A percentile compares a stretch with the other conserved stretches of the same genome.
phyloP scores from a whole-genome alignment of 1,140 invertebrate genomes.

The Aphaenogaster floridana region DNA sequence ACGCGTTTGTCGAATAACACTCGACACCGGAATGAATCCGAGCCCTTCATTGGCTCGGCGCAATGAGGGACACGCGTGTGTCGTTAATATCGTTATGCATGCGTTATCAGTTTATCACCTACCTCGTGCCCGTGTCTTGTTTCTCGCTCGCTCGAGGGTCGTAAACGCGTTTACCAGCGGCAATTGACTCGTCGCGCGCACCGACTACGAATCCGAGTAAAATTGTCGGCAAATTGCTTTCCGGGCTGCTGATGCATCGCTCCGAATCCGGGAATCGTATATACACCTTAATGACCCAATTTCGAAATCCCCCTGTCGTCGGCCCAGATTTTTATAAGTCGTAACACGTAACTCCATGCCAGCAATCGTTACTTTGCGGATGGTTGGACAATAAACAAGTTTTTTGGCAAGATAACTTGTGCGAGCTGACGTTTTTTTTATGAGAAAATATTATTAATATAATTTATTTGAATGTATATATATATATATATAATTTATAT shows the following conservation, averaged over 20 bases:
- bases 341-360: not conserved
- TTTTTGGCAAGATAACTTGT: not conserved
- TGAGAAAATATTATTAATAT: not conserved
- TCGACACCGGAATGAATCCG: conserved; percentile 37
- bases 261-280: conserved; percentile 6
- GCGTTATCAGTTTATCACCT: conserved; percentile 72
- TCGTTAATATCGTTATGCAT: conserved; percentile 52
- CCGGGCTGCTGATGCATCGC: conserved; percentile 25
- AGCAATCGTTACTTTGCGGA: not conserved
- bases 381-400: not conserved
- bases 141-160: conserved; percentile 33
- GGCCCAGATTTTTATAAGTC: conserved; percentile 13
- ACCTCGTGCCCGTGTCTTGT: conserved; percentile 38
- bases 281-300: conserved; percentile 30
- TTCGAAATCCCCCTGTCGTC: not conserved
- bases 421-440: not conserved
- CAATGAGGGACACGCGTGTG: conserved; percentile 52
- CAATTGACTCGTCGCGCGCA: conserved; percentile 52
- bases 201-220: conserved; percentile 11
- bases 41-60: conserved; percentile 22
- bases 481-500: no score
- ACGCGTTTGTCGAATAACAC: conserved; percentile 1
- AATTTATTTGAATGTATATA: no score
- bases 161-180: conserved; percentile 57
- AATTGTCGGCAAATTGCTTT: conserved; percentile 63